phyloP scores from a whole-genome alignment of 2,888 invertebrate species.

The Hydropsyche betteni region DNA sequence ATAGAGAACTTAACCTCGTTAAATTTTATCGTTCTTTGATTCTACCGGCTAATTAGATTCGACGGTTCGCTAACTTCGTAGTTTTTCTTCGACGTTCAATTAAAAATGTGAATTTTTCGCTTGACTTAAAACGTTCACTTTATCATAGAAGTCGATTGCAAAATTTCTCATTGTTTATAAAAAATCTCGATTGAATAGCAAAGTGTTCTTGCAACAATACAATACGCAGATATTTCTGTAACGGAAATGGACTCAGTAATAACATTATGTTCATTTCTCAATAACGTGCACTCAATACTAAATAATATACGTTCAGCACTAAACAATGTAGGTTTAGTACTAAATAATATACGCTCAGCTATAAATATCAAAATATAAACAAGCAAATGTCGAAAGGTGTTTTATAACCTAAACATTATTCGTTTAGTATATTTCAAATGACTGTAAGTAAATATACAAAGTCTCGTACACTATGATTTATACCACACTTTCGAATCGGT shows the following conservation, averaged over 20 bases:
- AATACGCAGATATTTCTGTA: background rate
- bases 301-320: constrained; percentile 4
- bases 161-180: too few species aligned
- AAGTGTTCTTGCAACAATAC: too few species aligned
- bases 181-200: too few species aligned
- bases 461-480: constrained; percentile 2
- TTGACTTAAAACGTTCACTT: background rate
- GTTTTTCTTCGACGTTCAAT: background rate
- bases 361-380: background rate
- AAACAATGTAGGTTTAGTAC: background rate
- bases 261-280: too few species aligned
- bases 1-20: too few species aligned
- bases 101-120: constrained; percentile 1
- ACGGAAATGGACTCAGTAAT: background rate
- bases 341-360: constrained; percentile 1
- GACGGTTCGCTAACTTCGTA: constrained; percentile 10
- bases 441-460: background rate
- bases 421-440: background rate
- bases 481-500: background rate
- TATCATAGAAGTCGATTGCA: too few species aligned
- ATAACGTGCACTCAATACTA: background rate
- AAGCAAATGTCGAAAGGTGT: constrained; percentile 8
- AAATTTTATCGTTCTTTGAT: too few species aligned
- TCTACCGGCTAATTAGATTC: background rate
- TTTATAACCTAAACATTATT: background rate